phyloP scores from a whole-genome alignment of 2,113 vertebrate species.

The Neomonachus schauinslandi region DNA sequence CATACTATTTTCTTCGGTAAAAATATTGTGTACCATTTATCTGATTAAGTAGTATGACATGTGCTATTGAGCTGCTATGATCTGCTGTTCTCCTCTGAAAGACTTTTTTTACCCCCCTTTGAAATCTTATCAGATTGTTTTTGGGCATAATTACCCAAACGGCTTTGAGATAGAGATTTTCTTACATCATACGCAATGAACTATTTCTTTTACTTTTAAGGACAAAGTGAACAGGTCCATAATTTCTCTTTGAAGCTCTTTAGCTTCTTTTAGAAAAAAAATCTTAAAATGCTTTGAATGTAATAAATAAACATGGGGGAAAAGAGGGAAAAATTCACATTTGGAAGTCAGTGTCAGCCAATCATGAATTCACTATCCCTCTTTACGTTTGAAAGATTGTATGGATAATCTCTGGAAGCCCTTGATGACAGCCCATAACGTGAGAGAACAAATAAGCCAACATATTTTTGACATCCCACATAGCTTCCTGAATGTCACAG shows the following conservation, averaged over 20 bases:
- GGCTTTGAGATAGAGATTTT: neutral
- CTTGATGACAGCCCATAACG: neutral
- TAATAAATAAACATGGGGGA: conserved; percentile 45
- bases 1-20: neutral
- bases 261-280: neutral
- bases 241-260: conserved; percentile 51
- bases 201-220: conserved; percentile 42
- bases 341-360: neutral
- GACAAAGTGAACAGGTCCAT: conserved; percentile 31
- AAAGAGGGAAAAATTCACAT: neutral
- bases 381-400: conserved; percentile 30
- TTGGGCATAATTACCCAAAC: conserved; percentile 31
- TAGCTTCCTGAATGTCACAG: neutral
- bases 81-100: neutral
- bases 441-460: conserved; percentile 14
- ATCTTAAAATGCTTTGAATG: neutral
- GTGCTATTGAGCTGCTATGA: neutral
- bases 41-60: neutral
- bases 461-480: conserved; percentile 25
- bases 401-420: neutral
- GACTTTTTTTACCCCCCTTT: neutral
- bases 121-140: neutral
- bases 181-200: conserved; percentile 35
- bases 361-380: conserved; percentile 37
- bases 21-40: neutral